Evolutionary conservation across 2,888 invertebrate species (phyloP).

Genomic region (Steromphala cineraria): DNA sequence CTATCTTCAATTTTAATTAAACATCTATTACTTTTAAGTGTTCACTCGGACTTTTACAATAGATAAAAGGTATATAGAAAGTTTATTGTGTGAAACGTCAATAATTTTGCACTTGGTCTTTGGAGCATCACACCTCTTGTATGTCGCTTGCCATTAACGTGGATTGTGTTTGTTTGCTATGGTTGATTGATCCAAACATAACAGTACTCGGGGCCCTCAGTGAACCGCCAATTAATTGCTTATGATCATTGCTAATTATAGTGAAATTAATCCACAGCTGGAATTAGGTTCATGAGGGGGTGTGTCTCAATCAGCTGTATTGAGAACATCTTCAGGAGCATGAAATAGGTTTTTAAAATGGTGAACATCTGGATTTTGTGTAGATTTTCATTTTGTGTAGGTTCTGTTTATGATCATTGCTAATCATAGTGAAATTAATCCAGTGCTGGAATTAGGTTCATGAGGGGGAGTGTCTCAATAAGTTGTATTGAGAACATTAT

Average conservation of each 20-base stretch:
- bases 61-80: not conserved
- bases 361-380: too few species aligned
- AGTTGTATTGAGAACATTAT: too few species aligned
- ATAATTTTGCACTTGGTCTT: not conserved
- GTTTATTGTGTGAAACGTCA: not conserved
- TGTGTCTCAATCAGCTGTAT: too few species aligned
- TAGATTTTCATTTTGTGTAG: too few species aligned
- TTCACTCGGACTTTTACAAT: too few species aligned
- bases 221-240: not conserved
- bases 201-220: not conserved
- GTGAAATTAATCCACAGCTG: not conserved
- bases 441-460: not conserved
- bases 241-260: constrained; percentile 1
- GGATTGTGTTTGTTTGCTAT: not conserved
- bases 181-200: not conserved
- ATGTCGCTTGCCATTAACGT: constrained; percentile 7
- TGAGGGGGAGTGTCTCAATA: too few species aligned
- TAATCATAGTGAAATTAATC: constrained; percentile 9
- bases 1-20: not conserved
- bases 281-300: not conserved
- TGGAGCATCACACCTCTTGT: not conserved
- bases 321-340: too few species aligned
- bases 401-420: not conserved
- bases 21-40: not conserved
- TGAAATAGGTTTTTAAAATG: too few species aligned